Conservation (phyloP, 1,140 invertebrate species). For the Drosophila teissieri region DNA sequence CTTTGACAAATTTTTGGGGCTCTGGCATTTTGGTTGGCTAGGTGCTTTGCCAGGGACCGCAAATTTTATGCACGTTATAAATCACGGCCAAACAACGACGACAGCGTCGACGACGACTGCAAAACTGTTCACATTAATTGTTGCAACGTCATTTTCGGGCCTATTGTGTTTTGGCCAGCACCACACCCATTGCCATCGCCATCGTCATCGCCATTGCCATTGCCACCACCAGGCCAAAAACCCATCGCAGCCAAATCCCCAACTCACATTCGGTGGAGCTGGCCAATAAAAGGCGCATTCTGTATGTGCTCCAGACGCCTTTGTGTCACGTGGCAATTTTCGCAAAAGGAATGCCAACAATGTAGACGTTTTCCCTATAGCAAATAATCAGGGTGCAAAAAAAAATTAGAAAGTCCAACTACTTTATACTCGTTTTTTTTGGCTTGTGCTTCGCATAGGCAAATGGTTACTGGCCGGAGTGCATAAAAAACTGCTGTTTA, state of each 20-base stretch:
- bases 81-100: constrained; percentile 64
- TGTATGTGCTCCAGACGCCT: constrained; percentile 77
- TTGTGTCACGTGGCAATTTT: constrained; percentile 80
- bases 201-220: not conserved
- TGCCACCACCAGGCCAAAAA: not conserved
- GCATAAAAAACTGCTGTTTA: constrained; percentile 71
- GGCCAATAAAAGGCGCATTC: constrained; percentile 72
- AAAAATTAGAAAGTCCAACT: constrained; percentile 45
- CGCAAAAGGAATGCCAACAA: constrained; percentile 79
- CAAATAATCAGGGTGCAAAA: constrained; percentile 40
- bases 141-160: constrained; percentile 81
- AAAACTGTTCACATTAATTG: constrained; percentile 82
- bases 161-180: constrained; percentile 58
- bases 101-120: constrained; percentile 68
- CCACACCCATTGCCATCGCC: constrained; percentile 2
- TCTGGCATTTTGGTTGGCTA: constrained; percentile 45
- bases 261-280: constrained; percentile 25
- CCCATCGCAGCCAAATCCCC: not conserved
- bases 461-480: constrained; percentile 44
- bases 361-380: constrained; percentile 76
- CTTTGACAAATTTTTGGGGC: constrained; percentile 43
- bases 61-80: constrained; percentile 82
- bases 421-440: constrained; percentile 22
- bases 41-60: constrained; percentile 65
- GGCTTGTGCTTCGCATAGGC: constrained; percentile 24